phyloP scores from a whole-genome alignment of 1,140 invertebrate genomes.

The Drosophila miranda region DNA sequence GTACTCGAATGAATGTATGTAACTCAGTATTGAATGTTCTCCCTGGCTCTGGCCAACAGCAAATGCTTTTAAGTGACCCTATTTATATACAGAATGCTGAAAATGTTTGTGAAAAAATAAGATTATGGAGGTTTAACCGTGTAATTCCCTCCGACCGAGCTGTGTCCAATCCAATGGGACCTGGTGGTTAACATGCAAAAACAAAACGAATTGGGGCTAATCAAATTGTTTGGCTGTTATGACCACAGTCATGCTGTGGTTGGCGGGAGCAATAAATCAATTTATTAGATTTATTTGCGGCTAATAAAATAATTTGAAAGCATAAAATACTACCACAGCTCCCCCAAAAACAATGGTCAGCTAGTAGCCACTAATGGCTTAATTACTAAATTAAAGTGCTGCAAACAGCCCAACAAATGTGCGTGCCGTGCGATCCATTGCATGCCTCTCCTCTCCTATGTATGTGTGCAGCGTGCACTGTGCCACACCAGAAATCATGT shows the following conservation, averaged over 20 bases:
- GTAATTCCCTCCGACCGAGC: neutral
- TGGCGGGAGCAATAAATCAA: conserved; percentile 67
- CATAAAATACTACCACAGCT: conserved; percentile 60
- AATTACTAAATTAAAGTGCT: conserved; percentile 72
- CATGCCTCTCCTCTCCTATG: neutral
- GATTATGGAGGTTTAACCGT: neutral
- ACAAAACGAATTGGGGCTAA: conserved; percentile 44
- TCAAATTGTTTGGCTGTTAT: conserved; percentile 32
- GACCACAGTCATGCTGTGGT: conserved; percentile 17
- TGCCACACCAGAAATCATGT: conserved; percentile 29
- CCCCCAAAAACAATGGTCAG: conserved; percentile 16
- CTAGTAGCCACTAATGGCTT: conserved; percentile 55
- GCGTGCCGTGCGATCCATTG: conserved; percentile 24
- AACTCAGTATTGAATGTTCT: too few species aligned
- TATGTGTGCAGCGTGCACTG: too few species aligned
- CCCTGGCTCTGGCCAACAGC: too few species aligned
- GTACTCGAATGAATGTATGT: too few species aligned
- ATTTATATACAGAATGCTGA: too few species aligned
- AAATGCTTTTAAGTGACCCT: too few species aligned
- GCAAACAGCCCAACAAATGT: conserved; percentile 40
- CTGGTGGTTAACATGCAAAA: conserved; percentile 10
- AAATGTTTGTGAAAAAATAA: too few species aligned
- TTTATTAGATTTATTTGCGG: conserved; percentile 75
- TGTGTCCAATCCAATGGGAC: too few species aligned
- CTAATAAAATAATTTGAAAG: conserved; percentile 74